Evolutionary conservation across 2,797 vertebrate genomes (phyloP).

Genomic region (Molossus molossus): DNA sequence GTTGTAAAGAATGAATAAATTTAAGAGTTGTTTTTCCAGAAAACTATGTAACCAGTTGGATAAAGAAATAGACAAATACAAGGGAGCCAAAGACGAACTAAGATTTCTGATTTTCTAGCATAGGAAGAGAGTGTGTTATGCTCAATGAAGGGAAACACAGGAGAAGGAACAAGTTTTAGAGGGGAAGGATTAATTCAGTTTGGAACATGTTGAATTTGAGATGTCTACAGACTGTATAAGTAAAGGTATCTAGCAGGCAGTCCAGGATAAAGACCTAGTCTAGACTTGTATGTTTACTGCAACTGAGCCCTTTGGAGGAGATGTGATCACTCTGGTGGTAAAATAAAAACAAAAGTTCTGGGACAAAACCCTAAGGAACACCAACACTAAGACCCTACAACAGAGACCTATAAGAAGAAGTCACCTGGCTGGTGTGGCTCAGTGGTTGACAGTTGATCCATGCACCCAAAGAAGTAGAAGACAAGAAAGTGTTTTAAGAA

Average conservation of each 20-base stretch:
- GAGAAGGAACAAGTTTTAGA: constrained; percentile 18
- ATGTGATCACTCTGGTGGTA: not conserved
- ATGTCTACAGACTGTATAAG: not conserved
- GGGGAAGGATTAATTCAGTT: not conserved
- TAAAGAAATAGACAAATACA: not conserved
- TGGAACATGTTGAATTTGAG: not conserved
- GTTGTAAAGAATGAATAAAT: not conserved
- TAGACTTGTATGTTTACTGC: not conserved
- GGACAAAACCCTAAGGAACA: constrained; percentile 20
- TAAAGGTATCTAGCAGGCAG: not conserved
- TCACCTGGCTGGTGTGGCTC: too few species aligned
- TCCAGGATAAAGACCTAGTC: not conserved
- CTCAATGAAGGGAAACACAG: not conserved
- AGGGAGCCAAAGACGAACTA: not conserved
- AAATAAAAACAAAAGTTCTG: constrained; percentile 35
- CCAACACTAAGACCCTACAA: not conserved
- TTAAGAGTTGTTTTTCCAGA: constrained; percentile 37
- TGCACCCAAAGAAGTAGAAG: not conserved
- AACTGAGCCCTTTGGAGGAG: not conserved
- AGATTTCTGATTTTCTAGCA: not conserved
- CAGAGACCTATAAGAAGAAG: not conserved
- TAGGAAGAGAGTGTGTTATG: not conserved
- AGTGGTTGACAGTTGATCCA: too few species aligned
- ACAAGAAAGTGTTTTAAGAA: constrained; percentile 3
- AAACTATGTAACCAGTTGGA: not conserved